Evolutionary conservation across 2,888 invertebrate genomes (phyloP), one percentile per base, ranked within the genome.

Genomic region (Platynereis dumerilii): DNA sequence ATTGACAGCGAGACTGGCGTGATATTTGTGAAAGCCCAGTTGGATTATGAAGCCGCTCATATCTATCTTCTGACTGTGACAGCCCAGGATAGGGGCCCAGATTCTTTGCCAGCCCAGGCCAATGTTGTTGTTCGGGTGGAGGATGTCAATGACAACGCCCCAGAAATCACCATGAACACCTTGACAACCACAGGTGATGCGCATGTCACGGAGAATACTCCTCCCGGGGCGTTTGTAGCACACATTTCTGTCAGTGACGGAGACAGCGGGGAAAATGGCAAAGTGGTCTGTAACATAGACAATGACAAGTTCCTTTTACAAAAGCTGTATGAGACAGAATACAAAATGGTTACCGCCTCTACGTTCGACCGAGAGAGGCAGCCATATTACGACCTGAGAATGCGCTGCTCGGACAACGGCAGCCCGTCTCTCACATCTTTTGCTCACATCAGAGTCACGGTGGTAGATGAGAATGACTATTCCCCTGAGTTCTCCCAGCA

Each of bases 81-180:
- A 12, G 69, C 69, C 26, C 34, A 42, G 22, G 70, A 71, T 26
- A 57, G 58, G n/a, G 71, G 70, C 12, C 60, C 63, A 61, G 90
- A 91, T 2, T 87, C 91, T 44, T 88, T 91, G 0, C 92, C 90
- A 81, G 93, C 92, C 7, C 89, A 90, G 78, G 93, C 96, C 2
- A 68, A 69, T 5, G 75, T 81, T 87, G 90, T 69, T 58, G 69
- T 77, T 26, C 71, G 60, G 24, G 72, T 80, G 12, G 70, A 93
- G 22, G 91, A 91, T 1, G 91, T 96, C 0, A 86, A 91, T 72
- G 96, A 96, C 87, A 94, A 96, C 83, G 94, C 92, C 0, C 92
- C 93, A 62, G 88, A 91, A 10, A 88, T 92, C 0, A 92, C 92
- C 74, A 92, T 93, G 28, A 92, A 93, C 81, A 86, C 96, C 65